Evolutionary conservation across 2,888 invertebrate genomes (phyloP), one percentile per base, ranked within the genome.

Genomic region (Rutpela maculata): DNA sequence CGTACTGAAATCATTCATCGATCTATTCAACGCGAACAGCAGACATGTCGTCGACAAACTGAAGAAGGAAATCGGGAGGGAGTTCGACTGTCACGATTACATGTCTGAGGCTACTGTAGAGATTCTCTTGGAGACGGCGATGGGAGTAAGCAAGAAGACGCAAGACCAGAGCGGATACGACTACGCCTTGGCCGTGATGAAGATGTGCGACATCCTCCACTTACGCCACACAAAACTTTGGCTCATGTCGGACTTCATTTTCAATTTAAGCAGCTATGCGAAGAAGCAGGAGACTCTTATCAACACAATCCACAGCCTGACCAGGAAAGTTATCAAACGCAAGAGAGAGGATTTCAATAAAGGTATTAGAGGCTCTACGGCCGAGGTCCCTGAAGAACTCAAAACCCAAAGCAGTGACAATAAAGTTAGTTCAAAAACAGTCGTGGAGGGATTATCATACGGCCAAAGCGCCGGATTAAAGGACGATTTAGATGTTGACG

Each of bases 141-240:
- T 96, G 96, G 96, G 96, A 69, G 96, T 96, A 0, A 95, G 95
- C 84, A 96, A 95, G 88, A 93, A 92, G 80, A 95, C 96, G 0
- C 96, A 96, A 89, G 95, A 94, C 82, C 93, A 93, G 87, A 95
- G 95, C 80, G 95, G 96, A 56, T 95, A 93, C 85, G 96, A 96
- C 89, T 96, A 96, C 84, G 96, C 96, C 0, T 93, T 95, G 93
- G 96, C 96, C 79, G 96, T 96, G 6, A 96, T 96, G 96, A 95
- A 96, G 87, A 95, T 96, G 95, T 96, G 95, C 85, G 95, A 96
- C 85, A 96, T 96, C 83, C 92, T 96, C 0, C 96, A 96, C 86
- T 90, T 95, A 78, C 94, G 96, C 83, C 96, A 96, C 84, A 95
- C 95, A 38, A 95, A 95, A 89, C 89, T 95, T 70, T 95, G 96